Percentiles rank a stretch among this genome's conserved stretches.
These are phyloP conservation scores for Orgyia antiqua DNA, from an alignment of 2,888 invertebrate species.

Conservation along the genomic window DNA sequence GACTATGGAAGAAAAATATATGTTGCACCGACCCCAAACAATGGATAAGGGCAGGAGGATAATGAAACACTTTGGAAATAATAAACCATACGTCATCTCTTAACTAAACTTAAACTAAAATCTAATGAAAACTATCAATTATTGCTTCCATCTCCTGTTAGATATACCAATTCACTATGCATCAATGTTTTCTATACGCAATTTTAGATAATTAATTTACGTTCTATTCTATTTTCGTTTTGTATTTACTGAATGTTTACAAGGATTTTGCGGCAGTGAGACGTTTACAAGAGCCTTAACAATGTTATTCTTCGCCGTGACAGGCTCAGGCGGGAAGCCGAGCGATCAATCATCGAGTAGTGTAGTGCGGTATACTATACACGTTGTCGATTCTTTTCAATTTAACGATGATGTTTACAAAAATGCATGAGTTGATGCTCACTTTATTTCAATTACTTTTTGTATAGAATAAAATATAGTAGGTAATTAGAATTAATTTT, in stretches of 20 bases:
- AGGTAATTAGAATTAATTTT: not conserved
- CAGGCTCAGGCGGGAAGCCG: conserved; percentile 55
- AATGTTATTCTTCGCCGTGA: conserved; percentile 73
- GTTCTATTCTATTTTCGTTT: conserved; percentile 9
- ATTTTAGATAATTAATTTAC: no score
- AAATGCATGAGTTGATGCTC: conserved; percentile 12
- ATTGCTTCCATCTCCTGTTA: no score
- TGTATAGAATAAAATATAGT: not conserved
- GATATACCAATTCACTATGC: no score
- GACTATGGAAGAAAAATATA: no score
- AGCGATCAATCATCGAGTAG: conserved; percentile 66
- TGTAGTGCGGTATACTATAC: conserved; percentile 37
- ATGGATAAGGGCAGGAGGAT: no score
- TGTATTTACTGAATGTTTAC: conserved; percentile 41
- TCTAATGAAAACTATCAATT: no score
- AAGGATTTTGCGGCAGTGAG: conserved; percentile 61
- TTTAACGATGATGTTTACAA: conserved; percentile 24
- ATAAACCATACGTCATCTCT: no score
- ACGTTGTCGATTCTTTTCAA: conserved; percentile 39
- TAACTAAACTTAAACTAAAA: no score
- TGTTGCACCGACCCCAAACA: no score
- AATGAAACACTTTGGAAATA: no score
- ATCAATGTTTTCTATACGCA: no score
- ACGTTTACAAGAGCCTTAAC: conserved; percentile 68
- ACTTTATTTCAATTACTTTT: not conserved